Percentiles rank a stretch among this genome's conserved stretches.
These are phyloP conservation scores for Delphinapterus leucas DNA, from an alignment of 2,113 vertebrate genomes.

Conservation along the genomic window DNA sequence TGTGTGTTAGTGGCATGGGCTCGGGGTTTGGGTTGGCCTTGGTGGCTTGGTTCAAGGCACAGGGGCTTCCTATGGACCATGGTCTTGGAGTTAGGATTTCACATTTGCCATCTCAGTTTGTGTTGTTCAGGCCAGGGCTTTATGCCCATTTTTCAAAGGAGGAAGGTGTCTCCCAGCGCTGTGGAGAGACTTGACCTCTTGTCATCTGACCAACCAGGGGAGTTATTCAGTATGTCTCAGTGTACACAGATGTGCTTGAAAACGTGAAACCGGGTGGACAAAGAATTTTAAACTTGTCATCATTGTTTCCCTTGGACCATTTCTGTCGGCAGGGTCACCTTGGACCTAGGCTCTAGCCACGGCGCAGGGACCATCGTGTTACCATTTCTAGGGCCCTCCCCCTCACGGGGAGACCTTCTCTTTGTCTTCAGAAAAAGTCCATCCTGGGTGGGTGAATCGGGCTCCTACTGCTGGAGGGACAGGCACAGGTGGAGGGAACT, in stretches of 20 bases:
- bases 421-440: neutral
- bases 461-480: neutral
- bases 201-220: neutral
- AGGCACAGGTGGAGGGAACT: neutral
- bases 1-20: neutral
- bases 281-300: too few species aligned
- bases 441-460: fast-evolving
- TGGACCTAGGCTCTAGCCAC: neutral
- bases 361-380: fast-evolving
- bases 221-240: neutral
- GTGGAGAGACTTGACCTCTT: neutral
- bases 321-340: neutral
- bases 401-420: fast-evolving
- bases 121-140: neutral
- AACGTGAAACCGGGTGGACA: neutral
- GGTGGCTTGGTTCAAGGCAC: neutral
- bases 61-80: fast-evolving
- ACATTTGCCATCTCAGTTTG: neutral
- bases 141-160: neutral
- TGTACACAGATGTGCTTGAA: neutral
- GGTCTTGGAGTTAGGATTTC: neutral
- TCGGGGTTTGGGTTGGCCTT: neutral
- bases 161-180: neutral
- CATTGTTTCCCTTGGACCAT: neutral
- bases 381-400: neutral